Base-by-base conservation (phyloP, 1,140 invertebrate species). In the Temnothorax curvispinosus region DNA sequence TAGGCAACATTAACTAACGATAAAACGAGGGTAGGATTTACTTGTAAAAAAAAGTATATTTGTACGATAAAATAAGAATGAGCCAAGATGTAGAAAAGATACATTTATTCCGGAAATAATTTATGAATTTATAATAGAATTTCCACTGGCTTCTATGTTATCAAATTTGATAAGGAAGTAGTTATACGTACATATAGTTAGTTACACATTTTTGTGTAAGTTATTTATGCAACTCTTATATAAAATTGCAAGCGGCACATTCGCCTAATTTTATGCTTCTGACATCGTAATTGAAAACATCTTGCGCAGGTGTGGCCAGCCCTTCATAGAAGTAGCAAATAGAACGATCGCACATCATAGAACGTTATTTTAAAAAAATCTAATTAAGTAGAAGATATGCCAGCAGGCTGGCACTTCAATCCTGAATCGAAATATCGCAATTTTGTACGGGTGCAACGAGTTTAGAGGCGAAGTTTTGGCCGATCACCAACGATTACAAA, bases 401-500 rank as follows among this genome's bases (percentile, higher is more conserved):
- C 35, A 64, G 21, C 74, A 32, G 60, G 21, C 47, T 65, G 60
- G 32, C 54, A 62, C 27, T 75, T 47, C 8, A 54, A 13, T 0
- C 50, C 13, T 6, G 11, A 84, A 21, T 60, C 54, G n/a, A 74
- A 65, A 78, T 77, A 64, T 78, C 58, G 47, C 58, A 52, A 78
- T 44, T 85, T 85, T n/a, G 44, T 5, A 77, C 27, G 38, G 72
- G 9, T 64, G 47, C 47, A 77, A 47, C 50, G 64, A 64, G 35
- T 67, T 85, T 85, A 85, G 72, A 85, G 41, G 2, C 52, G n/a
- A 27, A 56, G 18, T 76, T 56, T 56, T 91, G 90, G 89, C 90
- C 27, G 38, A 91, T 84, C 47, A 89, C 87, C 89, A 90, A 35
- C 75, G 56, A 88, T 90, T 69, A 27, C 27, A 85, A 82, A 60